These are phyloP conservation scores for Chymomyza caudatula DNA, from an alignment of 2,888 invertebrate species.

Conservation along the genomic window DNA sequence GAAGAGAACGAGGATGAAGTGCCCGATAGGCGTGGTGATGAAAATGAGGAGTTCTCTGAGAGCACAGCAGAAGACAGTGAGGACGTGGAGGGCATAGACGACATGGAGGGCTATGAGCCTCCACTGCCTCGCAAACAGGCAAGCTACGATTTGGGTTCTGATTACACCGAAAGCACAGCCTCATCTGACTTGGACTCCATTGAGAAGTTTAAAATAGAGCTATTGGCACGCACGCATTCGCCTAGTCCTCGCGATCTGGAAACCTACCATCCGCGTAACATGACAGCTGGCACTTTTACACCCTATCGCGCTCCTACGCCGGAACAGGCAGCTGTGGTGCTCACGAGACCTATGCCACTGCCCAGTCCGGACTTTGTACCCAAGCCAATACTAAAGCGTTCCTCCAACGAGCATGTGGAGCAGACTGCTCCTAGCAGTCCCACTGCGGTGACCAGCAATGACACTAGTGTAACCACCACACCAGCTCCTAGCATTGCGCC, in stretches of 20 bases:
- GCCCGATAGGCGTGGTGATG: slow-evolving; percentile 19
- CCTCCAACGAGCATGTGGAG: slow-evolving; percentile 77
- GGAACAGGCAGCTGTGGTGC: slow-evolving; percentile 81
- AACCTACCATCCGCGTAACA: slow-evolving; percentile 84
- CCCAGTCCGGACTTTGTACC: slow-evolving; percentile 86
- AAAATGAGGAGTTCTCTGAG: slow-evolving; percentile 54
- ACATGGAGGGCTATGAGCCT: slow-evolving; percentile 57
- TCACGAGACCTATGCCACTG: slow-evolving; percentile 81
- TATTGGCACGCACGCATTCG: slow-evolving; percentile 74
- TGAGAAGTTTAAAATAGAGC: slow-evolving; percentile 77
- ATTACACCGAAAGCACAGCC: slow-evolving; percentile 83
- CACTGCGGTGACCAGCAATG: neutral
- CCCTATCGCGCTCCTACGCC: slow-evolving; percentile 78
- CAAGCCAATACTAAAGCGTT: slow-evolving; percentile 87
- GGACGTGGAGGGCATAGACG: slow-evolving; percentile 50
- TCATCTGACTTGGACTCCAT: slow-evolving; percentile 79
- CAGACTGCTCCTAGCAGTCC: slow-evolving; percentile 59
- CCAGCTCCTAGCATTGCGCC: neutral
- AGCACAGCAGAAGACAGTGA: slow-evolving; percentile 74
- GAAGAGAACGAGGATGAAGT: slow-evolving; percentile 47
- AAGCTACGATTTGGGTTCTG: slow-evolving; percentile 80
- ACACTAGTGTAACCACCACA: neutral
- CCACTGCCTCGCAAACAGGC: slow-evolving; percentile 55
- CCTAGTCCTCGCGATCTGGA: slow-evolving; percentile 80
- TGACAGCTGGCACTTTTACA: slow-evolving; percentile 76